phyloP scores from a whole-genome alignment of 2,113 vertebrate genomes.

The Menura novaehollandiae region DNA sequence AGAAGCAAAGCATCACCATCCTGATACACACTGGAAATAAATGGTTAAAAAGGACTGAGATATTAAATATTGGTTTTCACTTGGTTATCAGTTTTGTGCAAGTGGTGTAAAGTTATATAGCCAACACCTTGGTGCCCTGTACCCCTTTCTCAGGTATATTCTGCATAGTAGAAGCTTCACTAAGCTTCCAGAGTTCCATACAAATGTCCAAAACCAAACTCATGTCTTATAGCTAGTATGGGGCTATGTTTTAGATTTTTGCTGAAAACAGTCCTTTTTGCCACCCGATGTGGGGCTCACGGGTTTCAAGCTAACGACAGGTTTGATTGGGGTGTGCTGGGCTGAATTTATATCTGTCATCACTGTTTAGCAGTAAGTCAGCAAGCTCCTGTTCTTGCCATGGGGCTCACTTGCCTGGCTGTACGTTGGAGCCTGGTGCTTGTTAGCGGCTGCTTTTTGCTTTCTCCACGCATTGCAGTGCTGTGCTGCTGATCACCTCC shows the following conservation, averaged over 20 bases:
- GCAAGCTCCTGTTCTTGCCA: background rate
- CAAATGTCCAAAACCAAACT: background rate
- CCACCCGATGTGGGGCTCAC: accelerated
- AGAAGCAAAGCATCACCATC: background rate
- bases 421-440: background rate
- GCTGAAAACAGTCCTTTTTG: background rate
- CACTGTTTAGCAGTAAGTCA: background rate
- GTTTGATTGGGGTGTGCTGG: background rate
- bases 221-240: background rate
- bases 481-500: background rate
- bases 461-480: too few relatives aligned
- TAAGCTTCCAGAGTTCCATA: background rate
- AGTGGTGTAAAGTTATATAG: background rate
- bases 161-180: background rate
- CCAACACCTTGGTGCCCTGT: accelerated
- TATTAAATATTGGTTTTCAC: background rate
- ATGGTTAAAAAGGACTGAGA: background rate
- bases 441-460: background rate
- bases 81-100: background rate
- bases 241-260: background rate
- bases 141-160: background rate
- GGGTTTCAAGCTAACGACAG: background rate
- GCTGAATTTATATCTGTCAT: background rate
- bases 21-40: background rate
- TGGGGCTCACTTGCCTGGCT: background rate